Base-by-base conservation (phyloP, 1,140 invertebrate species). In the Zaprionus lachaisei region DNA sequence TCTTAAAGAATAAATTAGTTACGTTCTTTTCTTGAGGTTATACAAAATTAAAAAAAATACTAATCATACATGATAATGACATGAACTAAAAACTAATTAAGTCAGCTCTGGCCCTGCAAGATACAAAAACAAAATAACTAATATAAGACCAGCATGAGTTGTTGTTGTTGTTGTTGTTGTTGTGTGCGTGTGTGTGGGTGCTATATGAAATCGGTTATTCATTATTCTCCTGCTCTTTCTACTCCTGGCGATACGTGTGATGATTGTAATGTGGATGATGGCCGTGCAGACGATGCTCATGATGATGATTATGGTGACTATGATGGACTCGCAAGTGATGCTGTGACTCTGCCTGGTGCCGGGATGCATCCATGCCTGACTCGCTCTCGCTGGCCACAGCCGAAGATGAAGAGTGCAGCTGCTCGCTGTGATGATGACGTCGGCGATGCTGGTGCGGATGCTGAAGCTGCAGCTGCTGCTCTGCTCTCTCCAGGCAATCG, bases 71-170 rank as follows among this genome's bases (percentile, higher is more conserved):
- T 58, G 34, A 58, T 41, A 56, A 77, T 62, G 49, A 68, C 64
- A 58, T 72, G 12, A 85, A 90, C 81, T 85, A 82, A 85, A 77
- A 80, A 76, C 76, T 90, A 90, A 84, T 90, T 89, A 89, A 89
- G 84, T 89, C 81, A 74, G 84, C 81, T 47, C 41, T 90, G 81
- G 84, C 78, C 81, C 81, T 89, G 71, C 31, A 78, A 77, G 69
- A 74, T 77, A 77, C 51, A 86, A 77, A 80, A 81, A 87, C 44
- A 83, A 81, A 75, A 47, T 63, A 69, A 80, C 67, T 69, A 77
- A 37, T 34, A 41, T 28, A 77, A 62, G 65, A 73, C 60, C 72
- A 82, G 73, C 58, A 71, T 80, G 14, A 47, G 26, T 51, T 47
- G n/a, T 47, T 47, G 41, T 44, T 44, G 41, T n/a, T 31, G 28